Base-by-base conservation (phyloP, 2,888 invertebrate species). In the Erebia epiphron region DNA sequence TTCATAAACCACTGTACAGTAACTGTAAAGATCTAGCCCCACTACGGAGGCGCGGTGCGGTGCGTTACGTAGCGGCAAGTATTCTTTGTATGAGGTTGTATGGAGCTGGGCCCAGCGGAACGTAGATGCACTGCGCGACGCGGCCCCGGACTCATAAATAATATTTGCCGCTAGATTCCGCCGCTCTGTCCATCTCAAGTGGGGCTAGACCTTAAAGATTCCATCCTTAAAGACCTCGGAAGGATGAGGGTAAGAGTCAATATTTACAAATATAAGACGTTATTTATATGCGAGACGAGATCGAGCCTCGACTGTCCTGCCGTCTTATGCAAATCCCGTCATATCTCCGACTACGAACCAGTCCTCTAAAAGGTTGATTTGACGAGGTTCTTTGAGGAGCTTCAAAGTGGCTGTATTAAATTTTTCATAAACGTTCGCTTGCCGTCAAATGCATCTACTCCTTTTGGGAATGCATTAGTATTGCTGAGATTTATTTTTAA, bases 231-330 rank as follows among this genome's bases (percentile, higher is more conserved):
- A 67, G 61, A 71, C 68, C 64, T 87, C 84, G 83, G 79, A 86
- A 88, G 89, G 90, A 89, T 89, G 90, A 86, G 87, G 87, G 82
- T 82, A 83, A 86, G 83, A 88, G 92, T 90, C 90, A 92, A 93
- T 93, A 91, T 93, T 92, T 91, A 91, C 89, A 88, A 89, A 91
- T 88, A 90, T 92, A 92, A 92, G 89, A 88, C 89, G 89, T 86
- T 90, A 92, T 92, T 92, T 90, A 89, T 89, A 92, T 92, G 91
- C 92, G 82, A 85, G 88, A 89, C 92, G 91, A 91, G 92, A 89
- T 87, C 81, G 82, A 73, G 84, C 84, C 82, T 83, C 79, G 83
- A 81, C 83, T 83, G 83, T 82, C 82, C 82, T 78, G 83, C 85
- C 87, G 87, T 86, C 86, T 89, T 90, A 91, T 91, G 91, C 89